Conservation (phyloP, 2,888 invertebrate species). For the Limnephilus lunatus region DNA sequence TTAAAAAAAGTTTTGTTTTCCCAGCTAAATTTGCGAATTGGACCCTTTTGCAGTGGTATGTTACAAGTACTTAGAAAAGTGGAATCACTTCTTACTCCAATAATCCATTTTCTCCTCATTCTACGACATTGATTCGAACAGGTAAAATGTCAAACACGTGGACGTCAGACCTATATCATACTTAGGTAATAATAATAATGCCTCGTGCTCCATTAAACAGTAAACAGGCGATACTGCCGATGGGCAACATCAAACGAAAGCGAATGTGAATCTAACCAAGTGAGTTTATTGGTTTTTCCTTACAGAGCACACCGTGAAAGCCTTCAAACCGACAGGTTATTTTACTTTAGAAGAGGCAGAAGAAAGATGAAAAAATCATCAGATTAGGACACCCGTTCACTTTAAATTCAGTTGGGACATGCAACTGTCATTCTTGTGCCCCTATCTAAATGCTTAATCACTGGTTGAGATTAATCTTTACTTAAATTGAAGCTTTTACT, state of each 20-base stretch:
- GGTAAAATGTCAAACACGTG: neutral
- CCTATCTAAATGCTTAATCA: too few relatives aligned
- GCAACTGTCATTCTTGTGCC: too few relatives aligned
- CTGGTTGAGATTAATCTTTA: too few relatives aligned
- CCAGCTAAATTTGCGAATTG: too few relatives aligned
- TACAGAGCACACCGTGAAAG: neutral
- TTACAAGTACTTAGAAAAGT: too few relatives aligned
- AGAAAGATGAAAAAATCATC: neutral
- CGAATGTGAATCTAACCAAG: neutral
- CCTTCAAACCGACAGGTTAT: neutral
- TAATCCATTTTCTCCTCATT: neutral
- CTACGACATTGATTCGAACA: neutral
- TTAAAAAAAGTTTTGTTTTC: too few relatives aligned
- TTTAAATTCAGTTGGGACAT: too few relatives aligned
- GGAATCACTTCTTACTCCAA: too few relatives aligned
- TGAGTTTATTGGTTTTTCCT: slow-evolving; percentile 26
- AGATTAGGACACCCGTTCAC: too few relatives aligned
- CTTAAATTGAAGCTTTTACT: too few relatives aligned
- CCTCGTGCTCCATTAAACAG: neutral
- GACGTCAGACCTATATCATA: neutral
- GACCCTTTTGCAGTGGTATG: too few relatives aligned
- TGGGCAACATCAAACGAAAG: neutral
- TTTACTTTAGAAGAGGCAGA: neutral
- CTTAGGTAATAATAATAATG: neutral
- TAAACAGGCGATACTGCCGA: neutral